Base-by-base conservation (phyloP, 1,140 invertebrate species). In the Tetragnatha versicolor region DNA sequence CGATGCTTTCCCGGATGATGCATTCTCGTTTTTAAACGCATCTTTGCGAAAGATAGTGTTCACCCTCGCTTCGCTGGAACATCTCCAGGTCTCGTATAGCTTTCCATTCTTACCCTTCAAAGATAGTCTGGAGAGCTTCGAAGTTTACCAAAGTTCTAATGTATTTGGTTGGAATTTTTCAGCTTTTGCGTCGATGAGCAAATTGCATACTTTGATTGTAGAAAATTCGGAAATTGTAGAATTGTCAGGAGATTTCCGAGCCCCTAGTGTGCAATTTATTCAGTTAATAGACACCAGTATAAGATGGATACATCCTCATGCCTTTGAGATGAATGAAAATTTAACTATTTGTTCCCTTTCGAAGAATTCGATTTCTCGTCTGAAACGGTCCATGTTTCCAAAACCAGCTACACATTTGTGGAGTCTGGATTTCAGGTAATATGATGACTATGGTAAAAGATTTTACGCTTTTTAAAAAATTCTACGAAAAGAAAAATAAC, bases 391-490 rank as follows among this genome's bases (percentile, higher is more conserved):
- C 3, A 69, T 69, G 29, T 69, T 69, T 51, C 66, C 66, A 4
- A 20, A 69, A 33, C 66, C 45, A 69, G 66, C 66, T 6, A 6
- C 17, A 10, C n/a, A 51, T 17, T 31, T 69, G 7, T 69, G 47
- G 47, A 69, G 47, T 51, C 25, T 69, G 27, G 66, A 69, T 69
- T 53, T 69, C n/a, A 69, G 66, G 66, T 69, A 69, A 53, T 35
- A 12, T 29, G 22, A 51, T 9, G n/a, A 4, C 17, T n/a, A 51
- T n/a, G 17, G 17, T 6, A 9, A 42, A 42, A 9, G 39, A 42
- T 42, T 9, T 9, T 42, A 9, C 17, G 39, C 17, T 9, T 17
- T 42, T 6, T 42, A 17, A 42, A 42, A 42, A 42, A 42, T 42
- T 42, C 17, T 9, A 9, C 39, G 7, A 9, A 42, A 42, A 42